These are phyloP conservation scores for Prunella strophiata DNA, from an alignment of 2,797 vertebrate genomes.

Conservation along the genomic window DNA sequence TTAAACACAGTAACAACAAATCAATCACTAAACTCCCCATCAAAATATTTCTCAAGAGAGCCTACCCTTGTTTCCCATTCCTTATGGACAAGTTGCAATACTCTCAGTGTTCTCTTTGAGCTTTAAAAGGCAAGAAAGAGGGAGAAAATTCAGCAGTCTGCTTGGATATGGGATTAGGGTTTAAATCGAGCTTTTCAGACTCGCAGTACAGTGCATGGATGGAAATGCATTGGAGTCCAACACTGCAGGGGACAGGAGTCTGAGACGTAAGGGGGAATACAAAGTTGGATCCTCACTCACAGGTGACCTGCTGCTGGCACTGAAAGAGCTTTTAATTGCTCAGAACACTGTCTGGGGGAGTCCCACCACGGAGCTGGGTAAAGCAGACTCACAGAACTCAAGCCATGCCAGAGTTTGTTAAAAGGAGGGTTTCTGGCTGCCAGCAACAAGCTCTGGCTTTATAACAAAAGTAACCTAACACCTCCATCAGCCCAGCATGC, in stretches of 20 bases:
- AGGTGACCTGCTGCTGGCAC: not conserved
- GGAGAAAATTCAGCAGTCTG: not conserved
- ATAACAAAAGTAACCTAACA: not conserved
- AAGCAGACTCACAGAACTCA: not conserved
- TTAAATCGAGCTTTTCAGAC: not conserved
- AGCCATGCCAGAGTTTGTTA: not conserved
- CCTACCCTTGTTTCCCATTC: not conserved
- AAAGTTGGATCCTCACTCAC: not conserved
- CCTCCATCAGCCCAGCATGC: rapidly evolving
- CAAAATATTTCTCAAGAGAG: not conserved
- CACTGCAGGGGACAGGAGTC: not conserved
- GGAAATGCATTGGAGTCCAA: not conserved
- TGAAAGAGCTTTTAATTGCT: not conserved
- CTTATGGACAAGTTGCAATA: not conserved
- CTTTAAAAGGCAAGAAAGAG: not conserved
- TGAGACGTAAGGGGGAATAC: rapidly evolving
- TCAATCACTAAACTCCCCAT: not conserved
- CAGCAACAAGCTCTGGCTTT: not conserved
- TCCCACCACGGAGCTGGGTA: rapidly evolving
- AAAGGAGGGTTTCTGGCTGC: not conserved
- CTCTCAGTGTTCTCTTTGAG: not conserved
- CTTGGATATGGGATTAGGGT: not conserved
- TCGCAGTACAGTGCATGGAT: not conserved
- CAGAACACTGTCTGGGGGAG: not conserved
- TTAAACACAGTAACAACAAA: not conserved